Base-by-base conservation (phyloP, 92 coral and sea anemone species). In the Metridium senile region DNA sequence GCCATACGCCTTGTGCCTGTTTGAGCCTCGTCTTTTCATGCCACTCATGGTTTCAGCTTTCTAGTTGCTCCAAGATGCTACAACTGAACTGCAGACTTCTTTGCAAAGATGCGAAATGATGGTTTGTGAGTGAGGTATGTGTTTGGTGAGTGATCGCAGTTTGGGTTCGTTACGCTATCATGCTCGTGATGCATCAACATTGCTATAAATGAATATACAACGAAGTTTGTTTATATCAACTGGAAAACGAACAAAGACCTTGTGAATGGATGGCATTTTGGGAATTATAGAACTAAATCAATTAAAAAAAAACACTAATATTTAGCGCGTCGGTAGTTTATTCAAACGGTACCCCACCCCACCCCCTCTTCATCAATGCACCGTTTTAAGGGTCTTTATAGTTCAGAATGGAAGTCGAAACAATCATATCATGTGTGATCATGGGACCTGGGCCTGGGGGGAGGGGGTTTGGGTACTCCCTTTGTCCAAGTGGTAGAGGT, bases 1-100 rank as follows among this genome's bases (percentile, higher is more conserved):
- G 10, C 79, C 79, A 74, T 28, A 74, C 1, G 47, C 29, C 33
- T 58, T 74, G 69, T 74, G 79, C 4, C 69, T 25, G 39, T 74
- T 74, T 1, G 79, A 74, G 1, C 79, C 79, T 34, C 51, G 57
- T 28, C 79, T 29, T 20, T 63, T 63, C 2, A 63, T 23, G 8
- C 25, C 30, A 61, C 31, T 23, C 66, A 61, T 61, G 66, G 22
- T 61, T 27, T 1, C 2, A 11, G 33, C 3, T 2, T 54, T 16
- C 59, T 2, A 54, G 3, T 16, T 3, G 17, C n/a, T 20, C 3
- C 59, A 13, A 54, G 20, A 10, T 54, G 6, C 13, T 39, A 39
- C 49, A 39, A 39, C 8, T 39, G 6, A 39, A 39, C 6, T 13
- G 6, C 6, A 39, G 13, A 6, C 13, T 13, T 6, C 13, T 13